phyloP scores from a whole-genome alignment of 2,888 invertebrate species.

The Drosophila stalkeri region DNA sequence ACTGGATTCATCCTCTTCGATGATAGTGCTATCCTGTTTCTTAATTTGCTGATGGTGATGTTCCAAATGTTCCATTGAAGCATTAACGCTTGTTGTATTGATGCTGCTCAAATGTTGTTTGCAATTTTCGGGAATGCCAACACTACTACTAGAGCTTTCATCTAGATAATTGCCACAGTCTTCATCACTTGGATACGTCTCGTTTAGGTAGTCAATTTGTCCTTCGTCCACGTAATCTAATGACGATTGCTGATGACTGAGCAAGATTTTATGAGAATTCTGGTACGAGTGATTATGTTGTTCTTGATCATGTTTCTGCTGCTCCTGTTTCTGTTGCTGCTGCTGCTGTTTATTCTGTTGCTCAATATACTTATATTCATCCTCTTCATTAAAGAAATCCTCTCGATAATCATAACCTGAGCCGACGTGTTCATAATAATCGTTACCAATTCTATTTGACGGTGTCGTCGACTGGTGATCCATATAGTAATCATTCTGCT shows the following conservation, averaged over 20 bases:
- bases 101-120: constrained; percentile 4
- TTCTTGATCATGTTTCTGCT: constrained; percentile 22
- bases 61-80: constrained; percentile 13
- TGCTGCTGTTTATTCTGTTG: constrained; percentile 78
- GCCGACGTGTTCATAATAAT: constrained; percentile 81
- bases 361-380: constrained; percentile 84
- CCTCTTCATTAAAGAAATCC: constrained; percentile 85
- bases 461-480: constrained; percentile 69
- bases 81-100: neutral
- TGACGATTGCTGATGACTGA: constrained; percentile 54
- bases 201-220: constrained; percentile 79
- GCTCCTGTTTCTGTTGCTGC: constrained; percentile 1
- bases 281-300: constrained; percentile 46
- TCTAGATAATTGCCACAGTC: constrained; percentile 84
- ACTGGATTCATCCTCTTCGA: constrained; percentile 71
- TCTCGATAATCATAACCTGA: constrained; percentile 84
- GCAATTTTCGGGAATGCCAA: constrained; percentile 46
- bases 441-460: constrained; percentile 65
- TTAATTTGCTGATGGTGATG: constrained; percentile 76
- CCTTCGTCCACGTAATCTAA: constrained; percentile 71
- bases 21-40: constrained; percentile 82
- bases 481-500: constrained; percentile 83
- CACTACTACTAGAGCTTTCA: constrained; percentile 81
- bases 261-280: constrained; percentile 42
- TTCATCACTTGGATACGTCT: constrained; percentile 83